These are phyloP conservation scores for Drosophila eohydei DNA, from an alignment of 2,888 invertebrate species.

Conservation along the genomic window DNA sequence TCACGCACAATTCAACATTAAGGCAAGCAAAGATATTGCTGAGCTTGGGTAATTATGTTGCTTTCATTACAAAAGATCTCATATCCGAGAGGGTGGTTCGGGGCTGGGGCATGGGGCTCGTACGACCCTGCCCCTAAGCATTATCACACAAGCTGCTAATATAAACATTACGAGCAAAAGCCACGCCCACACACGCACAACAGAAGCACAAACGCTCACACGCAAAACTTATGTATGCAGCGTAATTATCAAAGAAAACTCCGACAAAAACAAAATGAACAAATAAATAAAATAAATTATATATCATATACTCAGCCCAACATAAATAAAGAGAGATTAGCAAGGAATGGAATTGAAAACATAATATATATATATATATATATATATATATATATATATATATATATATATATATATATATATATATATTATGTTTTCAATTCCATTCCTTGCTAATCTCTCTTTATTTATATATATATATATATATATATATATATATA, in stretches of 20 bases:
- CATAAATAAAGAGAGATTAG: slow-evolving; percentile 27
- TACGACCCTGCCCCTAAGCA: slow-evolving; percentile 7
- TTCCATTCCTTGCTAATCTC: background rate
- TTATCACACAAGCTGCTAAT: slow-evolving; percentile 65
- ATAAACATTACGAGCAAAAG: slow-evolving; percentile 46
- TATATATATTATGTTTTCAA: background rate
- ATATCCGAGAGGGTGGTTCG: background rate
- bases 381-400: too few relatives aligned
- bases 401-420: too few relatives aligned
- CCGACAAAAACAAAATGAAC: slow-evolving; percentile 32
- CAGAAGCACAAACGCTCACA: slow-evolving; percentile 35
- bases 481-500: background rate
- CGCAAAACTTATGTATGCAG: slow-evolving; percentile 52
- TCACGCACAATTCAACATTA: slow-evolving; percentile 25
- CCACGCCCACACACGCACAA: slow-evolving; percentile 34
- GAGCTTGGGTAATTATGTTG: slow-evolving; percentile 41
- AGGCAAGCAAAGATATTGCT: slow-evolving; percentile 11
- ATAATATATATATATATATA: background rate
- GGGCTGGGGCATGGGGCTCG: background rate
- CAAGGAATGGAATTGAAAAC: background rate
- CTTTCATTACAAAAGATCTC: slow-evolving; percentile 32
- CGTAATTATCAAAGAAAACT: slow-evolving; percentile 65
- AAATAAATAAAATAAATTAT: background rate
- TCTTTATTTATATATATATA: slow-evolving; percentile 28
- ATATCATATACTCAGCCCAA: background rate